phyloP scores from a whole-genome alignment of 2,888 invertebrate species.

The Octonoba sinensis region DNA sequence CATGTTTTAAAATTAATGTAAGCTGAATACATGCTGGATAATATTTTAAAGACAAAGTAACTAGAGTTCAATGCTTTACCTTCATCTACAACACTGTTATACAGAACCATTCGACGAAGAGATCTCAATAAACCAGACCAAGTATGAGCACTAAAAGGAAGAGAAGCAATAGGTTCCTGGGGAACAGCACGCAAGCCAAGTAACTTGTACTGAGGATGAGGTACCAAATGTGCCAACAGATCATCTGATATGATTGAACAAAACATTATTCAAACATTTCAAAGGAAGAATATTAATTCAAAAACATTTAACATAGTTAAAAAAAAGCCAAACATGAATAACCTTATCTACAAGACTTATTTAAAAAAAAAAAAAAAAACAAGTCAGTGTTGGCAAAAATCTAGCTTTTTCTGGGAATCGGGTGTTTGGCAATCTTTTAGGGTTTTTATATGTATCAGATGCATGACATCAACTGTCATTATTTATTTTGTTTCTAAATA shows the following conservation, averaged over 20 bases:
- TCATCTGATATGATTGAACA: conserved; percentile 30
- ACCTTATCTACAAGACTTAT: too few relatives aligned
- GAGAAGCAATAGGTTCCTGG: conserved; percentile 51
- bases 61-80: conserved; percentile 27
- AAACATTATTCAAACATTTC: neutral
- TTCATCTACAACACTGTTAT: conserved; percentile 51
- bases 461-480: too few relatives aligned
- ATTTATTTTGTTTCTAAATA: too few relatives aligned
- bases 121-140: conserved; percentile 53
- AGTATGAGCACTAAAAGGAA: conserved; percentile 53
- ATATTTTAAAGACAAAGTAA: too few relatives aligned
- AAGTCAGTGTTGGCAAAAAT: too few relatives aligned
- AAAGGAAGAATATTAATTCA: neutral
- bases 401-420: too few relatives aligned
- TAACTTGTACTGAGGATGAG: conserved; percentile 64
- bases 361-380: too few relatives aligned
- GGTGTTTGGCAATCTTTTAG: too few relatives aligned
- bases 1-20: too few relatives aligned
- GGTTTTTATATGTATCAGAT: too few relatives aligned
- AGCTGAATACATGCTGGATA: too few relatives aligned
- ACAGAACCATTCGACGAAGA: conserved; percentile 53
- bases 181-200: conserved; percentile 53
- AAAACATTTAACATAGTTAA: neutral
- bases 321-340: neutral
- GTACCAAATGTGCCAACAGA: conserved; percentile 53